These are phyloP conservation scores for Scaptomyza cyrtandrae DNA, from an alignment of 2,888 invertebrate genomes.

Conservation along the genomic window DNA sequence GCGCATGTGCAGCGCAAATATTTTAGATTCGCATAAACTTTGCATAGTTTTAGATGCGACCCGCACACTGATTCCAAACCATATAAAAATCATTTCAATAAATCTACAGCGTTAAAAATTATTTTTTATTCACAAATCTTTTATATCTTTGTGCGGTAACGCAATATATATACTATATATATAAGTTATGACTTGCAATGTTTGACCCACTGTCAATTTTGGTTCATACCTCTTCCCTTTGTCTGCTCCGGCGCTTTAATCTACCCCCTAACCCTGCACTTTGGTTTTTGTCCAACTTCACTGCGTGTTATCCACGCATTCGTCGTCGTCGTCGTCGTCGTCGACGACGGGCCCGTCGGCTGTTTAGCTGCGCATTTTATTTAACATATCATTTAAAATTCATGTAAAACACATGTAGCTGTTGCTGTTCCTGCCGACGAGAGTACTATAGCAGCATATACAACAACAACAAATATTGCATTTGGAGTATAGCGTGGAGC, in stretches of 20 bases:
- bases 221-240: slow-evolving; percentile 1
- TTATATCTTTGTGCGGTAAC: too few species aligned
- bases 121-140: too few species aligned
- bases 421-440: slow-evolving; percentile 11
- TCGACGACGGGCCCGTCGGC: slow-evolving; percentile 62
- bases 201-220: slow-evolving; percentile 36
- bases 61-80: slow-evolving; percentile 39
- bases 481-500: slow-evolving; percentile 5
- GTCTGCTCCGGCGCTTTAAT: slow-evolving; percentile 27
- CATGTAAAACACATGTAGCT: slow-evolving; percentile 83
- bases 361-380: slow-evolving; percentile 81
- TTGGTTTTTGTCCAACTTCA: not conserved
- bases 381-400: slow-evolving; percentile 84
- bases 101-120: not conserved
- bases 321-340: slow-evolving; percentile 27
- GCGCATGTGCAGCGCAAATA: slow-evolving; percentile 74
- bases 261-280: not conserved
- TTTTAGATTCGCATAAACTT: slow-evolving; percentile 80
- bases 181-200: not conserved
- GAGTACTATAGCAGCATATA: not conserved
- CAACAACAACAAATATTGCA: not conserved
- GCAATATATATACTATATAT: too few species aligned
- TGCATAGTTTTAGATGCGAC: slow-evolving; percentile 72
- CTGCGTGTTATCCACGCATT: slow-evolving; percentile 69
- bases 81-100: not conserved